Evolutionary conservation across 2,113 vertebrate species (phyloP), one percentile per base, ranked within the genome.

Genomic region (Rhynchopsitta pachyrhyncha): DNA sequence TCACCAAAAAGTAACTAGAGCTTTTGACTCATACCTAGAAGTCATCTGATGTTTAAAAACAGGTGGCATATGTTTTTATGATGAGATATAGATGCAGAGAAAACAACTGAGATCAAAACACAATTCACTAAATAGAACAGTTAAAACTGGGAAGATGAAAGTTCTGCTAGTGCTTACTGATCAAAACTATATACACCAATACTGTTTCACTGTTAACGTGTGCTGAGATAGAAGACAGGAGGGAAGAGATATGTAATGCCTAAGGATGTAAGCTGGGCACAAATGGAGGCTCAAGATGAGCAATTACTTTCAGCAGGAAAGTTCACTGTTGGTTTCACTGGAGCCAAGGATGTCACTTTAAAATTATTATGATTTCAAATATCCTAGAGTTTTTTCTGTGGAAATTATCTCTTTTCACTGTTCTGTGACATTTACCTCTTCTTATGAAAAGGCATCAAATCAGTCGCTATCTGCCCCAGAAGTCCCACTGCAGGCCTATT

Each of bases 351-450:
- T 79, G 64, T 86, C 57, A 84, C 27, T 25, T 88, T 73, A 73
- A 86, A 83, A 79, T 84, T 1, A 55, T 69, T 70, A 87, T 39
- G 13, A 82, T 50, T 86, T 92, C 69, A 93, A 81, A 46, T 78
- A 68, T 69, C 35, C 75, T 37, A 17, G 35, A 13, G 13, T 64
- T 75, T 94, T 80, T 78, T 81, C 71, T 75, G 12, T 79, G 27
- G 57, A 75, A 94, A 82, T 19, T 46, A 11, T 6, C 42, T 88
- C n/a, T 86, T 90, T 71, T 83, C 52, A 76, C 28, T 42, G 17
- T 82, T 60, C 41, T 76, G 11, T 91, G 80, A 64, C 76, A 78
- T 92, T 86, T 94, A 78, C 68, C 15, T 86, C 90, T 92, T 78
- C 73, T 84, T 92, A 29, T 24, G n/a, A 88, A 95, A 42, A 13